Evolutionary conservation across 2,113 vertebrate genomes (phyloP).

Genomic region (Oncorhynchus kisutch): DNA sequence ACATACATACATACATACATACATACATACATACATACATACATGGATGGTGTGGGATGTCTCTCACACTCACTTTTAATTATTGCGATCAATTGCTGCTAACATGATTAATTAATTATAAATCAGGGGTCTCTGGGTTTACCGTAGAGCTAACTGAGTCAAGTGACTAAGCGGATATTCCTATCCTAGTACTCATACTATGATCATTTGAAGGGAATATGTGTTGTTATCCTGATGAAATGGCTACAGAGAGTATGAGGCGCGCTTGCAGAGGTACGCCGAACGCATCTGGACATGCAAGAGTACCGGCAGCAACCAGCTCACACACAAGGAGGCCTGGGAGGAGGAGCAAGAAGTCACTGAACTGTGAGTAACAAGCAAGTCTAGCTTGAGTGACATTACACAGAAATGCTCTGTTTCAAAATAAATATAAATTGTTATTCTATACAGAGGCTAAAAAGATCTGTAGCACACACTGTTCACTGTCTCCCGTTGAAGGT

Average conservation of each 20-base stretch:
- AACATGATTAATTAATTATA: constrained; percentile 36
- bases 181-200: neutral
- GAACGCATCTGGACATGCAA: constrained; percentile 97
- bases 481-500: constrained; percentile 39
- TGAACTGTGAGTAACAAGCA: constrained; percentile 86
- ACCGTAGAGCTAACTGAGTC: neutral
- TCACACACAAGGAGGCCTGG: constrained; percentile 98
- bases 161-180: neutral
- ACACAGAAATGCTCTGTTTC: neutral
- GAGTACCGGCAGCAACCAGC: constrained; percentile 95
- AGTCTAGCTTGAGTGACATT: neutral
- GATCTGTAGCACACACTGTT: neutral
- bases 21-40: too few species aligned
- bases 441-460: neutral
- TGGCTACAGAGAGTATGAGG: constrained; percentile 88
- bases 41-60: neutral
- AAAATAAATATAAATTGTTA: neutral
- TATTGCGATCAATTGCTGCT: constrained; percentile 33
- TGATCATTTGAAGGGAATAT: neutral
- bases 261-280: constrained; percentile 83
- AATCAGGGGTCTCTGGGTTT: neutral
- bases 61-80: constrained; percentile 29
- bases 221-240: constrained; percentile 78
- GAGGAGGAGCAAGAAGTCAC: constrained; percentile 98
- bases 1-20: too few species aligned